Base-by-base conservation (phyloP, 2,888 invertebrate species). In the Tenthredo distinguenda region DNA sequence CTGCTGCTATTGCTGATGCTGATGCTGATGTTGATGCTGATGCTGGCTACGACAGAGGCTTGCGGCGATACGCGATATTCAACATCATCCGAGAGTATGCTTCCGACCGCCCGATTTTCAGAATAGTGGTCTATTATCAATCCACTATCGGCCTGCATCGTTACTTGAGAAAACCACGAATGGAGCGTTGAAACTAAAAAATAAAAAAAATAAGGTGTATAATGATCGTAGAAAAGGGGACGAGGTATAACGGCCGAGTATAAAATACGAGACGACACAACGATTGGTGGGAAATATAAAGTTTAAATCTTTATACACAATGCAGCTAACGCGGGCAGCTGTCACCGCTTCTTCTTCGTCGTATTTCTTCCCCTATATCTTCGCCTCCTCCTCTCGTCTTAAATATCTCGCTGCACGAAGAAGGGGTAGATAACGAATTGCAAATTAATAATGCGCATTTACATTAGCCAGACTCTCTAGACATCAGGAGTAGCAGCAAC, bases 391-490 rank as follows among this genome's bases (percentile, higher is more conserved):
- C 26, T 10, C 40, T 68, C 34, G 12, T 34, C 68, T 68, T 68
- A 31, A 68, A 21, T 34, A 31, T 68, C 68, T 34, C 18, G 50
- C 50, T 77, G 9, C 40, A 26, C 58, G 62, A 34, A 83, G 83
- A 83, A 83, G 68, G 65, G 68, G 83, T 55, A 83, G 83, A 74
- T 87, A 87, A 87, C 88, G 87, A 88, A 88, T 88, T 86, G 88
- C 88, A 88, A 88, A 88, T 88, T 88, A 88, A 88, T 92, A 90
- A 90, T 88, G 88, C 90, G 86, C 89, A 92, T 92, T 92, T 93
- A 90, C 92, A 92, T 92, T 91, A 71, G 83, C 83, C 43, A 83
- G 83, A 83, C 50, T 65, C 68, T 50, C 37, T 68, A 62, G 81
- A 50, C 81, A 71, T 37, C 62, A 77, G 77, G 55, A 77, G 31